Evolutionary conservation across 2,888 invertebrate species (phyloP).

Genomic region (Athripsodes cinereus): DNA sequence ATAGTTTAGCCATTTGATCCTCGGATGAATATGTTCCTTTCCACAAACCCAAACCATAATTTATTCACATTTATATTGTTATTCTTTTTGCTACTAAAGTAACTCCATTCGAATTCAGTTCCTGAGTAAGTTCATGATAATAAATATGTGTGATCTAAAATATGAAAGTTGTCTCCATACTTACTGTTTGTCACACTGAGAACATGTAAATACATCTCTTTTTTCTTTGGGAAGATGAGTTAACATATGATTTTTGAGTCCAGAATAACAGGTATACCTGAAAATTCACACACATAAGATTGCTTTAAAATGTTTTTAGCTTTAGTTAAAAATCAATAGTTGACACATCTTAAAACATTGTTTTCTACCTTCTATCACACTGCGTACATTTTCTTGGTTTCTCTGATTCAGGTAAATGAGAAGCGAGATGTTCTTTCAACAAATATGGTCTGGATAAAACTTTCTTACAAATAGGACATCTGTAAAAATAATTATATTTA

Average conservation of each 20-base stretch:
- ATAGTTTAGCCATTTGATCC: too few species aligned
- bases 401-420: constrained; percentile 9
- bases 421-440: not conserved
- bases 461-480: not conserved
- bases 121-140: too few species aligned
- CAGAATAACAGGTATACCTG: too few species aligned
- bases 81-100: too few species aligned
- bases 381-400: constrained; percentile 10
- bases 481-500: not conserved
- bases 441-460: not conserved
- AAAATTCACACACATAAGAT: too few species aligned
- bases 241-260: not conserved
- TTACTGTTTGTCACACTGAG: not conserved
- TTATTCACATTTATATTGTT: too few species aligned
- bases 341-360: not conserved
- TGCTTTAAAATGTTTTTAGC: too few species aligned
- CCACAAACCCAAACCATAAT: too few species aligned
- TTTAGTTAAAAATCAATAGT: too few species aligned
- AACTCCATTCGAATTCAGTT: too few species aligned
- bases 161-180: not conserved
- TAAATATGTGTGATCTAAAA: too few species aligned
- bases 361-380: constrained; percentile 13
- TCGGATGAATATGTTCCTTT: too few species aligned
- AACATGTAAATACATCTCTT: not conserved
- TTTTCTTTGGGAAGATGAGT: not conserved